Evolutionary conservation across 2,888 invertebrate genomes (phyloP).

Genomic region (Nemotelus nigrinus): DNA sequence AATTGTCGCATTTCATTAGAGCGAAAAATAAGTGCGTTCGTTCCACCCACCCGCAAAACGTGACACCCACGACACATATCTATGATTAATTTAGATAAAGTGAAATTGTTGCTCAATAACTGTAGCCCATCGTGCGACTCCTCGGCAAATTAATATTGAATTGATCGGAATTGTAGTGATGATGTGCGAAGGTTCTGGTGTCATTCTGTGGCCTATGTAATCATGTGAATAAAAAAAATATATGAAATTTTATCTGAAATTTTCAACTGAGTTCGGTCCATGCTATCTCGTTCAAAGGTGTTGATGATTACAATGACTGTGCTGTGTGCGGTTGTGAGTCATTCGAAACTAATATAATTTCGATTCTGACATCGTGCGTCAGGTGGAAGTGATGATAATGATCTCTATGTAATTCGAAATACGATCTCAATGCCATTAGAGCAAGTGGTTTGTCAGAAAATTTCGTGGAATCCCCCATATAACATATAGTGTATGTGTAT

Average conservation of each 20-base stretch:
- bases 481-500: background rate
- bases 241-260: slow-evolving; percentile 9
- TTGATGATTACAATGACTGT: too few relatives aligned
- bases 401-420: background rate
- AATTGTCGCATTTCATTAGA: slow-evolving; percentile 33
- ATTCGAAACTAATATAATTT: background rate
- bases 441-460: slow-evolving; percentile 3
- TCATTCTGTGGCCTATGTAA: background rate
- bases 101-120: slow-evolving; percentile 13
- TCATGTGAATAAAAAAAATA: slow-evolving; percentile 20
- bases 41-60: background rate
- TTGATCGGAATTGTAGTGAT: too few relatives aligned
- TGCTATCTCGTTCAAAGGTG: too few relatives aligned
- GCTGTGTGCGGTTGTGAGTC: slow-evolving; percentile 14
- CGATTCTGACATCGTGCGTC: background rate
- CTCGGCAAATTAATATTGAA: too few relatives aligned
- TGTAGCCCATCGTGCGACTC: background rate
- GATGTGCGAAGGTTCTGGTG: too few relatives aligned
- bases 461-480: background rate
- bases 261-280: background rate
- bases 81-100: slow-evolving; percentile 30
- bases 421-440: too few relatives aligned
- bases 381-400: slow-evolving; percentile 4
- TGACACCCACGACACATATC: slow-evolving; percentile 8
- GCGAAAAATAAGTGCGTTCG: slow-evolving; percentile 29